Percentiles rank a stretch among this genome's conserved stretches.
phyloP scores from a whole-genome alignment of 2,888 invertebrate species.

The Meiosimyza decipiens region DNA sequence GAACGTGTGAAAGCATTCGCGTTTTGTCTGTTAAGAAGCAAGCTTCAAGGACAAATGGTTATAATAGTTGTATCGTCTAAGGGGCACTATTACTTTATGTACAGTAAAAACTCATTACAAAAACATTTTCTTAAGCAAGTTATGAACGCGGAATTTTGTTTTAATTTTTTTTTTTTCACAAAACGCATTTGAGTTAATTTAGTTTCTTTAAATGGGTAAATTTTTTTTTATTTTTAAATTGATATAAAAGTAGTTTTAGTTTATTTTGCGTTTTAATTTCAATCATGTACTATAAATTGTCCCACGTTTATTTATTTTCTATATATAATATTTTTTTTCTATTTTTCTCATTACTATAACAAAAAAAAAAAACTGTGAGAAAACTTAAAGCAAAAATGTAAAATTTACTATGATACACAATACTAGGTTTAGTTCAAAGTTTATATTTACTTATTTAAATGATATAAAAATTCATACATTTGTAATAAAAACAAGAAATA shows the following conservation, averaged over 20 bases:
- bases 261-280: not conserved
- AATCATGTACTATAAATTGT: slow-evolving; percentile 10
- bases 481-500: slow-evolving; percentile 32
- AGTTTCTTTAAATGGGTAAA: too few relatives aligned
- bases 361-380: slow-evolving; percentile 5
- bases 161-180: too few relatives aligned
- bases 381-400: slow-evolving; percentile 13
- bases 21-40: too few relatives aligned
- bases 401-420: slow-evolving; percentile 22
- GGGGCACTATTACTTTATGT: too few relatives aligned
- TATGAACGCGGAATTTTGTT: too few relatives aligned
- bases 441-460: slow-evolving; percentile 17
- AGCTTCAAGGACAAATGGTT: too few relatives aligned
- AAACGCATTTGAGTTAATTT: too few relatives aligned
- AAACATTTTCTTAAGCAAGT: too few relatives aligned
- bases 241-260: not conserved
- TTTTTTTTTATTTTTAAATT: not conserved
- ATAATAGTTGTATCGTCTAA: too few relatives aligned
- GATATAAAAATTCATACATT: slow-evolving; percentile 31
- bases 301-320: slow-evolving; percentile 30
- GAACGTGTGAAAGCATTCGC: too few relatives aligned
- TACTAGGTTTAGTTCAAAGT: slow-evolving; percentile 30
- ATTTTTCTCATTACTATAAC: not conserved
- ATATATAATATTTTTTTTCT: slow-evolving; percentile 6
- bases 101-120: too few relatives aligned